Evolutionary conservation across 1,140 invertebrate species (phyloP).

Genomic region (Parasteatoda tepidariorum): DNA sequence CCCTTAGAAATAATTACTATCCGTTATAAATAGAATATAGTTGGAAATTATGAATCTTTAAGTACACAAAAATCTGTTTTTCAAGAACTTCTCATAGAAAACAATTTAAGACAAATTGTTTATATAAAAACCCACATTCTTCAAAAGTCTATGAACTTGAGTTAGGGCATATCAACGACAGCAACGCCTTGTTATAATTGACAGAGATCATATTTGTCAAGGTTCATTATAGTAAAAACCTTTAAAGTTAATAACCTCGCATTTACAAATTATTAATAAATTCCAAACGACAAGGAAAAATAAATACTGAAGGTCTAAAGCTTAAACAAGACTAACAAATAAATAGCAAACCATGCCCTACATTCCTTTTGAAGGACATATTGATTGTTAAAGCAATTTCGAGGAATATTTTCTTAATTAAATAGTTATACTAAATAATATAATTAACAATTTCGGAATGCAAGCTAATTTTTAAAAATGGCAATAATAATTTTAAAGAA

Average conservation of each 20-base stretch:
- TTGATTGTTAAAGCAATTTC: background rate
- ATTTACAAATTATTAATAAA: conserved; percentile 4
- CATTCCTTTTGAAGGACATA: background rate
- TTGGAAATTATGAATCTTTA: too few relatives aligned
- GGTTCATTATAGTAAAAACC: background rate
- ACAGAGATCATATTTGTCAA: background rate
- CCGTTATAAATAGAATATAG: too few relatives aligned
- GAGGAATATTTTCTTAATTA: background rate
- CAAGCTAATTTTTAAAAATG: too few relatives aligned
- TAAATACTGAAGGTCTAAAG: conserved; percentile 20
- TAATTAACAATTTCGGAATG: too few relatives aligned
- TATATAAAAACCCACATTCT: background rate
- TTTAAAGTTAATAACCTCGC: conserved; percentile 27
- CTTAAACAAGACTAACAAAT: background rate
- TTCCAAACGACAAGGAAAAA: background rate
- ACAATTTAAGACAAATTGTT: background rate
- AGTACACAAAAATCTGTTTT: too few relatives aligned
- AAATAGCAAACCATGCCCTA: background rate
- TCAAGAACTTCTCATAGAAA: too few relatives aligned
- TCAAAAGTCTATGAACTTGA: background rate
- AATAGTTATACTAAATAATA: too few relatives aligned
- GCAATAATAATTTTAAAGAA: too few relatives aligned
- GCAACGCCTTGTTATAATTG: background rate
- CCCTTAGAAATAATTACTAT: too few relatives aligned
- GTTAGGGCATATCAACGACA: background rate